Percentiles rank a stretch among this genome's conserved stretches.
Evolutionary conservation across 2,888 invertebrate genomes (phyloP).

Genomic region (Formica aserva): DNA sequence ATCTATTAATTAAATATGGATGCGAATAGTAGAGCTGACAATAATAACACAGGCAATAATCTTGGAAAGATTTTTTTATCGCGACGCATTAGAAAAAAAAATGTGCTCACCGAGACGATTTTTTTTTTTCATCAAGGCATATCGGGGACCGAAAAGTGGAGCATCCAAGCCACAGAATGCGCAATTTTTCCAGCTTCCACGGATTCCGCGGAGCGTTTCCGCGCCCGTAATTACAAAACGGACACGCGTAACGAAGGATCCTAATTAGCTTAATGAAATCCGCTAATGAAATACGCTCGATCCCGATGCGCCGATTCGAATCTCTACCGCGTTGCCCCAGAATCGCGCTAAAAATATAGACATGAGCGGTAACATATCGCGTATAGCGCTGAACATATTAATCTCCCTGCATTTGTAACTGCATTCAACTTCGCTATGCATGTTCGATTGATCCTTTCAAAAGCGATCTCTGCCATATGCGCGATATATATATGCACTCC

Average conservation of each 20-base stretch:
- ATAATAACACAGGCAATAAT: background rate
- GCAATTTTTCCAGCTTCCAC: conserved; percentile 64
- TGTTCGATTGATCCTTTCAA: conserved; percentile 23
- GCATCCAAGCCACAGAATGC: conserved; percentile 51
- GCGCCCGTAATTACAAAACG: conserved; percentile 68
- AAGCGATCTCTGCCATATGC: background rate
- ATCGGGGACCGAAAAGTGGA: conserved; percentile 56
- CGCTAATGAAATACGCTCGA: conserved; percentile 66
- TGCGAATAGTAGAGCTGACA: background rate
- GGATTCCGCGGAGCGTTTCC: conserved; percentile 71
- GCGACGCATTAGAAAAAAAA: background rate
- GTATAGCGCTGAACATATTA: conserved; percentile 3
- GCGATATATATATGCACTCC: no score
- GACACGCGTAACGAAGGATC: conserved; percentile 65
- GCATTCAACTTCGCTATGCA: conserved; percentile 3
- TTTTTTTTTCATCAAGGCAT: conserved; percentile 44
- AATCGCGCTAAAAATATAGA: conserved; percentile 24
- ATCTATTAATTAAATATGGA: no score
- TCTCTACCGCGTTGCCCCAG: background rate
- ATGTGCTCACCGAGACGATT: background rate
- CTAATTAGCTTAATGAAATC: conserved; percentile 75
- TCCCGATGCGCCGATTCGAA: conserved; percentile 25
- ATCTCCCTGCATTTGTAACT: conserved; percentile 6
- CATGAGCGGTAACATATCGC: background rate
- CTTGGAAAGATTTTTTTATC: background rate